These are phyloP conservation scores for Copidosoma aretas DNA, from an alignment of 2,888 invertebrate genomes.

Conservation along the genomic window DNA sequence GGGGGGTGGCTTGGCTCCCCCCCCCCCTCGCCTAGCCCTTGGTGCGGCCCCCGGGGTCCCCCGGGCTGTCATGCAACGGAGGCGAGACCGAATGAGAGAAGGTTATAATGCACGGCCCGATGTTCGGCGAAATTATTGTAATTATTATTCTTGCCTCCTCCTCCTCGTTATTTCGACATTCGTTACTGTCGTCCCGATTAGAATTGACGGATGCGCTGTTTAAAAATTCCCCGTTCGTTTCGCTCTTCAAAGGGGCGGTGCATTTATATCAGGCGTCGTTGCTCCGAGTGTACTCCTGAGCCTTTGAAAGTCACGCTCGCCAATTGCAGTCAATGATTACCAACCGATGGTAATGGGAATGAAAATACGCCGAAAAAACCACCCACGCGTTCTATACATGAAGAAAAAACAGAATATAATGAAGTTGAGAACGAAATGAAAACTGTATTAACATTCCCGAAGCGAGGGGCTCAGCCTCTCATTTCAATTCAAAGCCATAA, in stretches of 20 bases:
- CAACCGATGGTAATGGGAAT: no score
- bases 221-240: background rate
- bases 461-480: background rate
- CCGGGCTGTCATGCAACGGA: conserved; percentile 18
- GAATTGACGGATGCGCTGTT: background rate
- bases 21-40: conserved; percentile 18
- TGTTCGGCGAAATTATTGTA: conserved; percentile 22
- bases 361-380: no score
- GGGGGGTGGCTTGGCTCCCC: conserved; percentile 13
- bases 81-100: conserved; percentile 10
- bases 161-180: background rate
- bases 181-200: background rate
- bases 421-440: no score
- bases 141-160: background rate
- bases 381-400: no score
- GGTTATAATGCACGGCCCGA: conserved; percentile 17
- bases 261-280: no score
- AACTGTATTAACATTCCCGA: no score
- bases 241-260: no score
- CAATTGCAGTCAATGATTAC: no score
- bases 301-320: no score
- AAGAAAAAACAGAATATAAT: no score
- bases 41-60: background rate
- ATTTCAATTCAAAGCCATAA: conserved; percentile 3
- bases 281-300: no score